Conservation (phyloP, 2,113 vertebrate species). For the Oriolus oriolus region DNA sequence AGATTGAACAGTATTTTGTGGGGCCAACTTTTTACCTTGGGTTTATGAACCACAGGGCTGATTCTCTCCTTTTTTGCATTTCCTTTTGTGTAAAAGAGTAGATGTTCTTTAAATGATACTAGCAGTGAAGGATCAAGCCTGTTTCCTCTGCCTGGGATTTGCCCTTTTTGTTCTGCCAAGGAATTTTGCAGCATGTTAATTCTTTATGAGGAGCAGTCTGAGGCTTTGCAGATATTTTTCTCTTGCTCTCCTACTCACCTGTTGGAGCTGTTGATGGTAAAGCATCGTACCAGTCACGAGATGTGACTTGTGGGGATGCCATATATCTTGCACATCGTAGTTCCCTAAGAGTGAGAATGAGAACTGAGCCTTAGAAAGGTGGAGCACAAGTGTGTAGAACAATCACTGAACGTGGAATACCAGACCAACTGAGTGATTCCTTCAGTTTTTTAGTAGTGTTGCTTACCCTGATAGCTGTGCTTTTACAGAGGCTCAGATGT, state of each 20-base stretch:
- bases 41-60: not conserved
- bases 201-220: not conserved
- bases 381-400: not conserved
- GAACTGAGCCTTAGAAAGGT: not conserved
- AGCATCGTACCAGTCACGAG: fast-evolving
- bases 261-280: not conserved
- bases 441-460: not conserved
- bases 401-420: not conserved
- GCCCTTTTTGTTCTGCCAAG: not conserved
- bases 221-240: not conserved
- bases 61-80: not conserved
- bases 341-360: not conserved
- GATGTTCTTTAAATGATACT: not conserved
- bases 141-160: not conserved
- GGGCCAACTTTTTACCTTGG: not conserved
- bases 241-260: not conserved
- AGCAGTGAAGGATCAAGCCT: not conserved
- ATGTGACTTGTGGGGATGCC: not conserved
- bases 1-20: not conserved
- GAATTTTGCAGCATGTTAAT: not conserved
- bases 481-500: not conserved
- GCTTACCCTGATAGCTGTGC: not conserved
- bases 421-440: not conserved
- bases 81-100: not conserved
- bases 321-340: not conserved